Evolutionary conservation across 2,113 vertebrate species (phyloP), one percentile per base, ranked within the genome.

Genomic region (Romanogobio albipinnatus): DNA sequence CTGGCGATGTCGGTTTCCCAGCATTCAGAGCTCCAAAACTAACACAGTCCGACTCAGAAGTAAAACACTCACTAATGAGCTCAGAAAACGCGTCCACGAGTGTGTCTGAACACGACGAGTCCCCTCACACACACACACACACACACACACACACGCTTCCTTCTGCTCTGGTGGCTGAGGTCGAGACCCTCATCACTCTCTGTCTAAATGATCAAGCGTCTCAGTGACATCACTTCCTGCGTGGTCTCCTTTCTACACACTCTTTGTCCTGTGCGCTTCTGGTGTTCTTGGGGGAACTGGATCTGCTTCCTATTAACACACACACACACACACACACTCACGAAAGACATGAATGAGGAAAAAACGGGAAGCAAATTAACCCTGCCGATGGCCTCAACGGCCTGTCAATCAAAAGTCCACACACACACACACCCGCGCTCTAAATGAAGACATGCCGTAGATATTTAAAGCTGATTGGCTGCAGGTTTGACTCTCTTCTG

Each of bases 241-340:
- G 75, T 64, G 39, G 39, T 39, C 36, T 36, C 33, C 2, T 2
- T 33, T 33, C 33, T 3, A 33, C 33, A 3, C 33, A 33, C 68
- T 33, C 66, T 17, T 22, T 33, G 17, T 71, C 19, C 3, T 2
- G 22, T 24, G n/a, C 9, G 9, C 24, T 47, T 70, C 24, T 49
- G 1, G 11, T 29, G 4, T 75, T 56, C 71, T 71, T 45, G 26
- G 76, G 51, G 26, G 58, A 15, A 22, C 73, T 84, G 47, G 90
- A 89, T 94, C 92, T 93, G 92, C 89, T 93, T 92, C 91, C 86
- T 90, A 93, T 95, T 94, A 94, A 89, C 93, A 91, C 86, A 83
- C 56, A 76, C 82, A 83, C 83, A 43, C 80, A 92, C 90, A 92
- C 92, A 89, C 90, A 83, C 56, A 76, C 82, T 84, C 83, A 43